phyloP scores from a whole-genome alignment of 2,113 vertebrate genomes.

The Neomonachus schauinslandi region DNA sequence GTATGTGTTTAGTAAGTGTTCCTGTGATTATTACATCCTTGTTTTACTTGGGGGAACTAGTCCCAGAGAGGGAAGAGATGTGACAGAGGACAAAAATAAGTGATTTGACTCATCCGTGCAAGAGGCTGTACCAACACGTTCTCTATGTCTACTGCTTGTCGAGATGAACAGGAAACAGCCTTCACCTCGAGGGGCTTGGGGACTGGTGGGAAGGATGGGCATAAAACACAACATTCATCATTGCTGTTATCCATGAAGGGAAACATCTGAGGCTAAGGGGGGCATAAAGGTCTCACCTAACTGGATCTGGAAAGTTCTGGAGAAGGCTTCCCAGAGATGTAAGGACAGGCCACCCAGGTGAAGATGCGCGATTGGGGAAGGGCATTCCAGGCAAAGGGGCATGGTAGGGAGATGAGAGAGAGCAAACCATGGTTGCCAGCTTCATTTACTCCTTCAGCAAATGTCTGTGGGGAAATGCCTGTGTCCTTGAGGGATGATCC shows the following conservation, averaged over 20 bases:
- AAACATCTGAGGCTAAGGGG: background rate
- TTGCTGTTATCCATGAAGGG: background rate
- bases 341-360: background rate
- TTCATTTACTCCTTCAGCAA: background rate
- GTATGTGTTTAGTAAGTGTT: background rate
- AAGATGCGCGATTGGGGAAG: background rate
- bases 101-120: background rate
- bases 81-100: background rate
- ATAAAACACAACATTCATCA: background rate
- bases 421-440: background rate
- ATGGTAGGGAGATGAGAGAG: background rate
- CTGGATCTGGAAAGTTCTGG: background rate
- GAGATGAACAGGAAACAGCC: background rate
- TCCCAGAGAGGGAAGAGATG: background rate
- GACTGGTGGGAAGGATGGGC: background rate
- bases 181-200: background rate
- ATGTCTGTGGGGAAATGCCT: background rate
- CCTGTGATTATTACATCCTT: background rate
- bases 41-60: background rate
- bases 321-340: background rate
- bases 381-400: background rate
- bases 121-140: background rate
- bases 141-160: background rate
- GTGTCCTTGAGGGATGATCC: background rate
- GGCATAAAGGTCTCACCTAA: background rate